Percentiles rank a stretch among this genome's conserved stretches.
These are phyloP conservation scores for Clostera curtula DNA, from an alignment of 2,888 invertebrate genomes.

Conservation along the genomic window DNA sequence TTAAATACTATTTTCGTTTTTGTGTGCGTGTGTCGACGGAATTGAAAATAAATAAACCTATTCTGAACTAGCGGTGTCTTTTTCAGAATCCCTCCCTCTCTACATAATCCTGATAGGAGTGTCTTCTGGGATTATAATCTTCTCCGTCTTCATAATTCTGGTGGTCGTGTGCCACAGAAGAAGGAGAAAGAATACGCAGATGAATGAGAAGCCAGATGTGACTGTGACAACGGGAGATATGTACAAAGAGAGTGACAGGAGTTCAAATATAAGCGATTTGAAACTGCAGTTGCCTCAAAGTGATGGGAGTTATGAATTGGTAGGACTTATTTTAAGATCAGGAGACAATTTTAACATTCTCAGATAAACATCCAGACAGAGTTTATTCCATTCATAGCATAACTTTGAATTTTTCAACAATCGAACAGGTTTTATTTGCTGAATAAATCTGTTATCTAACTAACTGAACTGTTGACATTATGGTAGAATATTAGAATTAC, in stretches of 20 bases:
- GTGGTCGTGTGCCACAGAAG: constrained; percentile 85
- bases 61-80: neutral
- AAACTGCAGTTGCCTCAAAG: constrained; percentile 91
- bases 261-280: constrained; percentile 93
- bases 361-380: too few species aligned
- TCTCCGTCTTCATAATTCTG: constrained; percentile 87
- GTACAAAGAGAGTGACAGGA: constrained; percentile 87
- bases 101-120: constrained; percentile 90
- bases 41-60: too few species aligned
- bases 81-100: constrained; percentile 82
- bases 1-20: too few species aligned
- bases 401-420: too few species aligned
- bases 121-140: constrained; percentile 87
- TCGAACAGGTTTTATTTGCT: too few species aligned
- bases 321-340: constrained; percentile 53
- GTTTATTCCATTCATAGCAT: too few species aligned
- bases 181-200: constrained; percentile 67
- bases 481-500: too few species aligned
- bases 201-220: constrained; percentile 76
- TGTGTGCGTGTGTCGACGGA: too few species aligned
- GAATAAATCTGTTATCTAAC: too few species aligned
- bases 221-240: constrained; percentile 58
- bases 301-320: constrained; percentile 85
- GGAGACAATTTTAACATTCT: too few species aligned
- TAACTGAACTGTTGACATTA: too few species aligned